A percentile compares a stretch with the other conserved stretches of the same genome.
Evolutionary conservation across 2,113 vertebrate species (phyloP).

Genomic region (Peromyscus leucopus): DNA sequence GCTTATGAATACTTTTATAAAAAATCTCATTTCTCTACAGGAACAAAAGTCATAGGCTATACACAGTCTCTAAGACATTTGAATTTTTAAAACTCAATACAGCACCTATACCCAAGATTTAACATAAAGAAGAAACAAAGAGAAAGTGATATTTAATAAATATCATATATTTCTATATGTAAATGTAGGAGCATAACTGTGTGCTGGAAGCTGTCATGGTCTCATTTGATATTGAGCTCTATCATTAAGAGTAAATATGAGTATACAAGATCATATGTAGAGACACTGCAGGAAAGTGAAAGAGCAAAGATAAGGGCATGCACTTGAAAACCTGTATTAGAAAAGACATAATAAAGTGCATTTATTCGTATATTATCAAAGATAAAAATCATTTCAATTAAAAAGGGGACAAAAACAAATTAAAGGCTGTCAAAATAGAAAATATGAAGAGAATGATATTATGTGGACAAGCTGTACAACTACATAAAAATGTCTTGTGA

Average conservation of each 20-base stretch:
- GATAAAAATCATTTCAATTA: constrained; percentile 8
- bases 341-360: background rate
- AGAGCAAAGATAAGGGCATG: background rate
- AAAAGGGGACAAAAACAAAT: background rate
- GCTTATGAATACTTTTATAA: background rate
- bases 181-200: background rate
- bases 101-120: background rate
- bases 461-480: background rate
- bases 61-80: background rate
- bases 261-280: background rate
- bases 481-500: background rate
- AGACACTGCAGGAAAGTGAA: background rate
- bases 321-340: background rate
- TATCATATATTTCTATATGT: background rate
- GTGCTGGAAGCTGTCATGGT: background rate
- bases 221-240: background rate
- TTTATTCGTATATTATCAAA: background rate
- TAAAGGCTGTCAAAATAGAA: background rate
- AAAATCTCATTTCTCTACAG: background rate
- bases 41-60: background rate
- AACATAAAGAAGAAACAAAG: background rate
- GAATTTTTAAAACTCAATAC: constrained; percentile 15
- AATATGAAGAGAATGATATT: background rate
- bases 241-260: background rate
- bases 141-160: background rate